A percentile compares a stretch with the other conserved stretches of the same genome.
Evolutionary conservation across 2,797 vertebrate species (phyloP).

Genomic region (Notolepis coatsorum): DNA sequence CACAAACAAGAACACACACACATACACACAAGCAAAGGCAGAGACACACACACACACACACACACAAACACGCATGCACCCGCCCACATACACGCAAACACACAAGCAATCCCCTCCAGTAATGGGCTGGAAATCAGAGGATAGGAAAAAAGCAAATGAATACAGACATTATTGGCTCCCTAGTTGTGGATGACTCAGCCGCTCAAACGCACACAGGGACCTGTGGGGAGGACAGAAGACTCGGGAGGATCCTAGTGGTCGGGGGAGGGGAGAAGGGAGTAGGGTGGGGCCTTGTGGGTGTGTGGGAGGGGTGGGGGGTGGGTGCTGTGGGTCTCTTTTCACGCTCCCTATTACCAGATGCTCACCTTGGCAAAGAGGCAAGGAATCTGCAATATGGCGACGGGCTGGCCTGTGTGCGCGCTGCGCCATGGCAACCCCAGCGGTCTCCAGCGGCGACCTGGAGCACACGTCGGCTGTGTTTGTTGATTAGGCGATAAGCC

Average conservation of each 20-base stretch:
- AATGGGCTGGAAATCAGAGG: conserved; percentile 51
- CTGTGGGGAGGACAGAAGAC: conserved; percentile 45
- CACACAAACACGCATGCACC: not conserved
- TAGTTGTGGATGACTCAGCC: conserved; percentile 55
- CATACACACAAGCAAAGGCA: not conserved
- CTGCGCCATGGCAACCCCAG: conserved; percentile 26
- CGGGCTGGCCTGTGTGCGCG: conserved; percentile 37
- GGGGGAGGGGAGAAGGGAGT: not conserved
- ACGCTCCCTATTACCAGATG: conserved; percentile 70
- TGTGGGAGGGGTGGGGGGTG: not conserved
- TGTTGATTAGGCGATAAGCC: conserved; percentile 68
- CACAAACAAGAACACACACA: conserved; percentile 41
- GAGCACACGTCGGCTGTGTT: conserved; percentile 55
- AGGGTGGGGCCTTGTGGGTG: not conserved
- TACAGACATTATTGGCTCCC: conserved; percentile 40
- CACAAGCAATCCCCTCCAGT: conserved; percentile 35
- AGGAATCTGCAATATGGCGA: conserved; percentile 62
- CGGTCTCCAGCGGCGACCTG: conserved; percentile 61
- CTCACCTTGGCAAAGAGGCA: conserved; percentile 73
- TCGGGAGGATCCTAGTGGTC: not conserved
- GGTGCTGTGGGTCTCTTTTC: conserved; percentile 39
- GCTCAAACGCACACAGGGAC: conserved; percentile 23
- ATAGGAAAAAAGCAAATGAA: conserved; percentile 37
- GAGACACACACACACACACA: conserved; percentile 4
- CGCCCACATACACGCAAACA: conserved; percentile 14